A percentile compares a stretch with the other conserved stretches of the same genome.
Conservation (phyloP, 2,113 vertebrate species). For the Suncus etruscus region DNA sequence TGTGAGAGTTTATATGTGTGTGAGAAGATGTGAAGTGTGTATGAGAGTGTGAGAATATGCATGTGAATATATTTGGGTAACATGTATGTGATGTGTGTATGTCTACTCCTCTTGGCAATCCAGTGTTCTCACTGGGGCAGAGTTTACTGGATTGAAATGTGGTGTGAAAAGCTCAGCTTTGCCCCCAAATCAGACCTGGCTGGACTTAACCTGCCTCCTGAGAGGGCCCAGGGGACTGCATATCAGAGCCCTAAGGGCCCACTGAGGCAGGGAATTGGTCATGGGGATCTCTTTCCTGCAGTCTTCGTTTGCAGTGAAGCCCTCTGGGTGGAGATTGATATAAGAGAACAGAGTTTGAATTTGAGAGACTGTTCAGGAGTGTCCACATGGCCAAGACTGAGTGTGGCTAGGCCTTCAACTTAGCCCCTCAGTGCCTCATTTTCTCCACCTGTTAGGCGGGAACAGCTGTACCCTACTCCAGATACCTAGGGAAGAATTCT, state of each 20-base stretch:
- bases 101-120: background rate
- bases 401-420: background rate
- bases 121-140: background rate
- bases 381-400: background rate
- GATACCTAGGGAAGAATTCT: no score
- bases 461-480: background rate
- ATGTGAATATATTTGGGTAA: no score
- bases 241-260: background rate
- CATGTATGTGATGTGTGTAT: background rate
- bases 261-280: background rate
- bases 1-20: no score
- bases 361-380: background rate
- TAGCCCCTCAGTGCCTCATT: background rate
- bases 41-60: background rate
- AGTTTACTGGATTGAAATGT: conserved; percentile 13
- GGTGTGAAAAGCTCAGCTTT: background rate
- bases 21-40: no score
- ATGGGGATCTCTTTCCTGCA: no score
- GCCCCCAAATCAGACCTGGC: background rate
- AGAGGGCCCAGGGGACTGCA: background rate
- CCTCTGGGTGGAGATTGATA: background rate
- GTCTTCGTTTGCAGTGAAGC: background rate
- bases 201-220: background rate
- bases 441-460: background rate
- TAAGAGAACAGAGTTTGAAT: conserved; percentile 2